These are phyloP conservation scores for Tuta absoluta DNA, from an alignment of 2,888 invertebrate genomes.

Conservation along the genomic window DNA sequence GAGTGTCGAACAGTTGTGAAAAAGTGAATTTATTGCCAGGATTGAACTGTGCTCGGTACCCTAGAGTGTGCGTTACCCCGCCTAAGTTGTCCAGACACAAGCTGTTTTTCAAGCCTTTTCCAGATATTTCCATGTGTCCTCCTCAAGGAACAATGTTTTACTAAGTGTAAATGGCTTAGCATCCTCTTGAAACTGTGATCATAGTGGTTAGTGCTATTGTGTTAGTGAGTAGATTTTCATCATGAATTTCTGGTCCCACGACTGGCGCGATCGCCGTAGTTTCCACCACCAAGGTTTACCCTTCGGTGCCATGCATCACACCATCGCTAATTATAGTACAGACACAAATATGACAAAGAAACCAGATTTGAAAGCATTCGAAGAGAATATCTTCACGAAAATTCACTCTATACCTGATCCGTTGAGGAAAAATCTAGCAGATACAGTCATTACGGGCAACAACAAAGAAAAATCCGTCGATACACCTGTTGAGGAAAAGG, in stretches of 20 bases:
- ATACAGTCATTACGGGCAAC: conserved; percentile 53
- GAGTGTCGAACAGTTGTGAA: conserved; percentile 52
- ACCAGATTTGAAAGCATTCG: conserved; percentile 55
- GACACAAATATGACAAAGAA: conserved; percentile 47
- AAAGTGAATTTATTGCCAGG: conserved; percentile 45
- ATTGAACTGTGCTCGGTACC: conserved; percentile 29
- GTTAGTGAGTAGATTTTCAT: conserved; percentile 39
- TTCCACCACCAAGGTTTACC: conserved; percentile 38
- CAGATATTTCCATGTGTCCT: conserved; percentile 52
- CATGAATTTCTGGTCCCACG: conserved; percentile 59
- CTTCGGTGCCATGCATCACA: conserved; percentile 53
- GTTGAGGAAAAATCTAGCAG: conserved; percentile 68
- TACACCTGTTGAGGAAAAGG: conserved; percentile 32
- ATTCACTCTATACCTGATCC: conserved; percentile 64
- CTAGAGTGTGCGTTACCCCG: neutral
- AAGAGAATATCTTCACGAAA: conserved; percentile 57
- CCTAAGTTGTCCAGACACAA: conserved; percentile 12
- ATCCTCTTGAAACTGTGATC: conserved; percentile 46
- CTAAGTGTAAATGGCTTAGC: conserved; percentile 59
- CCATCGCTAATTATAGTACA: conserved; percentile 59
- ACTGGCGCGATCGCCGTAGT: conserved; percentile 60
- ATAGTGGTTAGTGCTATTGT: conserved; percentile 46
- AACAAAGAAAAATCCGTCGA: conserved; percentile 32
- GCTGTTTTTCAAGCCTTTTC: conserved; percentile 52
- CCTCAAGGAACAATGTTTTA: conserved; percentile 47